phyloP scores from a whole-genome alignment of 2,797 vertebrate species.

The Octomys mimax region DNA sequence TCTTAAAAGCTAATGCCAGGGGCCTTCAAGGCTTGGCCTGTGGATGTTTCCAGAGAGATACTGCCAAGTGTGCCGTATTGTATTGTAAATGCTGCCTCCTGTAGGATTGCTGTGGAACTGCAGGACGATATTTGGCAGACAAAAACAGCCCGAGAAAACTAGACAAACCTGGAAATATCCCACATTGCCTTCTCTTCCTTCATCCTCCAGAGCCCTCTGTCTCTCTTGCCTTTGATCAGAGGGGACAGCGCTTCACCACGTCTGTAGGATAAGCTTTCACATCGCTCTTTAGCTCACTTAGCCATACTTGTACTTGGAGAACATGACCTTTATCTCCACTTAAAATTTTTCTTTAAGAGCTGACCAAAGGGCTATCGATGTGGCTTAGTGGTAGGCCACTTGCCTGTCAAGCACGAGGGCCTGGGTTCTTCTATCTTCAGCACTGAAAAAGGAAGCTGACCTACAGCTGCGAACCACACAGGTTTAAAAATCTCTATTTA shows the following conservation, averaged over 20 bases:
- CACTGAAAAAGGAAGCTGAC: neutral
- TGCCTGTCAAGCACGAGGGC: neutral
- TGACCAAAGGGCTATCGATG: neutral
- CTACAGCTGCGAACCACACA: neutral
- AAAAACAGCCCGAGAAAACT: too few species aligned
- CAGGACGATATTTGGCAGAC: neutral
- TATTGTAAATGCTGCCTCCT: conserved; percentile 54
- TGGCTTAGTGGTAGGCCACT: neutral
- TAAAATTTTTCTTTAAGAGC: neutral
- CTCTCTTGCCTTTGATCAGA: neutral
- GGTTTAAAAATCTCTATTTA: neutral
- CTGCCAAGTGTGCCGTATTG: neutral
- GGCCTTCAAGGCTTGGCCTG: neutral
- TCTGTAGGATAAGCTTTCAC: neutral
- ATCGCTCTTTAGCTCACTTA: neutral
- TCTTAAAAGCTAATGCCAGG: conserved; percentile 23
- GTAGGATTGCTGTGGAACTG: neutral
- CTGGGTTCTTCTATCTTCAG: neutral
- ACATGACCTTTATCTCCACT: neutral
- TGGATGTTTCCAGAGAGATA: neutral
- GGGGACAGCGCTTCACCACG: neutral
- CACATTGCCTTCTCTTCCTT: neutral
- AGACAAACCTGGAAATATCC: too few species aligned
- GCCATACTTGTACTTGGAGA: neutral
- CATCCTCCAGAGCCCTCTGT: neutral